Percentiles rank a stretch among this genome's conserved stretches.
These are phyloP conservation scores for Hemibagrus wyckioides DNA, from an alignment of 2,113 vertebrate genomes.

Conservation along the genomic window DNA sequence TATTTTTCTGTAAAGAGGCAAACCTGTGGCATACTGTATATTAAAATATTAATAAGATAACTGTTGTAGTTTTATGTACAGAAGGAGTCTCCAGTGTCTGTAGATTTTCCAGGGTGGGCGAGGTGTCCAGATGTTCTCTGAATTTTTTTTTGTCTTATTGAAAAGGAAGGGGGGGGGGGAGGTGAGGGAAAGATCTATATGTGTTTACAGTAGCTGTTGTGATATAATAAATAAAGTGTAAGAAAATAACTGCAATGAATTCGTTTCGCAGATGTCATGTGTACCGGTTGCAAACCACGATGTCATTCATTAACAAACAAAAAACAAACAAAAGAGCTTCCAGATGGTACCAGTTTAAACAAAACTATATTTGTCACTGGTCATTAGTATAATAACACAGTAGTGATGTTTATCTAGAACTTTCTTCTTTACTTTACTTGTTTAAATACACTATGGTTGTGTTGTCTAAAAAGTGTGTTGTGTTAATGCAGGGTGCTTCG, in stretches of 20 bases:
- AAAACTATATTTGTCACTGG: neutral
- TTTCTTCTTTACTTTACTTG: neutral
- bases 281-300: neutral
- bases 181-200: neutral
- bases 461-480: neutral
- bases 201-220: neutral
- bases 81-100: too few species aligned
- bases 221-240: neutral
- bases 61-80: too few species aligned
- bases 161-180: neutral
- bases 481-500: neutral
- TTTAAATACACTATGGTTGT: neutral
- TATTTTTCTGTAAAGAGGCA: neutral
- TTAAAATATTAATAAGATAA: neutral
- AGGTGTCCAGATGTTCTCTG: too few species aligned
- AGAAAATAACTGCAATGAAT: neutral
- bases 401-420: neutral
- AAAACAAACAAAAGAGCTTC: neutral
- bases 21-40: neutral
- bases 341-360: neutral
- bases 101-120: neutral
- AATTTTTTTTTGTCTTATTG: neutral
- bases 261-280: neutral
- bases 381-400: neutral
- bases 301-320: neutral